Base-by-base conservation (phyloP, 2,113 vertebrate genomes). In the Cyanoramphus novaezelandiae region DNA sequence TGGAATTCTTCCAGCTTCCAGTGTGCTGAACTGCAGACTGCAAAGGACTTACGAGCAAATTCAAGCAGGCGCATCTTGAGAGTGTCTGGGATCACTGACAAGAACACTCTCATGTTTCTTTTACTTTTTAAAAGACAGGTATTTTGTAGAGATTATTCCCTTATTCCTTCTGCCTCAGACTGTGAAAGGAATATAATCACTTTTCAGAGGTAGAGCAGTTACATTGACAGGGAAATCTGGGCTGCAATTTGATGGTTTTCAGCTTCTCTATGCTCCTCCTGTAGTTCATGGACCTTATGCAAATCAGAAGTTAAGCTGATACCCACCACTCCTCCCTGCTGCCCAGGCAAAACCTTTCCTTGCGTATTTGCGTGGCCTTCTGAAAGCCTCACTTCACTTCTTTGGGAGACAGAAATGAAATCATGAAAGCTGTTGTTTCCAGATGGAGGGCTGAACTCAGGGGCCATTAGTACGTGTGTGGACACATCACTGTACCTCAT, bases 171-270 rank as follows among this genome's bases (percentile, higher is more conserved):
- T 16, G 44, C 47, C 52, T 82, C 17, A 0, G 46, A 17, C 4
- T 44, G 28, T 0, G 9, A 16, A 35, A 37, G 59, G 13, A 76
- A 9, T 12, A 4, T 3, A 8, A 29, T 21, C 2, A 0, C 37
- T 69, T 64, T 17, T n/a, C 60, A 24, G 57, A 9, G 39, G 13
- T 4, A 5, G 20, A 3, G 44, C 47, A 21, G 52, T 46, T 53
- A 37, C 33, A 3, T 3, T 18, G 62, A 52, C 39, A 15, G 55
- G 37, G 68, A 65, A 52, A 57, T 43, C 31, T 29, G 68, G 25
- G 8, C 5, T 49, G 52, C 53, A 52, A 0, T 43, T 62, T 41
- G 50, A 49, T 47, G 77, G 67, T 50, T 91, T 81, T 35, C 72
- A 59, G 1, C 64, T 67, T 71, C 31, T n/a, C 5, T 1, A 6